These are phyloP conservation scores for Napeogenes inachia DNA, from an alignment of 2,888 invertebrate species.

Conservation along the genomic window DNA sequence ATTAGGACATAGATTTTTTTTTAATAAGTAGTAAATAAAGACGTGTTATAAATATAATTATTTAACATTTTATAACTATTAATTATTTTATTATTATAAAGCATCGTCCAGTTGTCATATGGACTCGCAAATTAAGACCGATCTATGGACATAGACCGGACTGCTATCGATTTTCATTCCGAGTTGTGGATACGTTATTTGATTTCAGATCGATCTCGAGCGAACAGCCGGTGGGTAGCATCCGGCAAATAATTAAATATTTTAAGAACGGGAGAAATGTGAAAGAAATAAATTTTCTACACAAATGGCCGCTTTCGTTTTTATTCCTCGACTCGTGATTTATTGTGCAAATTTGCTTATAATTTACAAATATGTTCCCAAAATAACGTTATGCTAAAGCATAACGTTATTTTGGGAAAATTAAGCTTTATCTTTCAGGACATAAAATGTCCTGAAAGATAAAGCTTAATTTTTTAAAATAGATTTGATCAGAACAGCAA, in stretches of 20 bases:
- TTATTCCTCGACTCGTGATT: slow-evolving; percentile 62
- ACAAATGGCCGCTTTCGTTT: slow-evolving; percentile 64
- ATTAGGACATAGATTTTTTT: too few relatives aligned
- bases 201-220: slow-evolving; percentile 46
- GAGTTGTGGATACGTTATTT: background rate
- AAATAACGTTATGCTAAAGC: background rate
- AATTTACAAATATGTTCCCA: slow-evolving; percentile 28
- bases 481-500: slow-evolving; percentile 7
- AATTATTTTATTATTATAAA: too few relatives aligned
- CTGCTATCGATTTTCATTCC: slow-evolving; percentile 1
- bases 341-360: slow-evolving; percentile 48
- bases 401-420: too few relatives aligned
- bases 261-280: slow-evolving; percentile 64
- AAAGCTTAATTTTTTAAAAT: background rate
- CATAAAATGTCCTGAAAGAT: background rate
- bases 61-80: too few relatives aligned
- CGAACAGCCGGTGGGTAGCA: slow-evolving; percentile 50
- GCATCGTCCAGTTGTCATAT: too few relatives aligned
- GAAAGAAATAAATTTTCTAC: slow-evolving; percentile 69
- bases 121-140: too few relatives aligned
- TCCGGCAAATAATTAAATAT: slow-evolving; percentile 73
- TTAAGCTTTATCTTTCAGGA: too few relatives aligned
- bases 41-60: too few relatives aligned
- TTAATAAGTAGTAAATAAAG: too few relatives aligned
- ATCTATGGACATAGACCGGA: background rate